phyloP scores from a whole-genome alignment of 2,113 vertebrate genomes.

The Grantiella picta region DNA sequence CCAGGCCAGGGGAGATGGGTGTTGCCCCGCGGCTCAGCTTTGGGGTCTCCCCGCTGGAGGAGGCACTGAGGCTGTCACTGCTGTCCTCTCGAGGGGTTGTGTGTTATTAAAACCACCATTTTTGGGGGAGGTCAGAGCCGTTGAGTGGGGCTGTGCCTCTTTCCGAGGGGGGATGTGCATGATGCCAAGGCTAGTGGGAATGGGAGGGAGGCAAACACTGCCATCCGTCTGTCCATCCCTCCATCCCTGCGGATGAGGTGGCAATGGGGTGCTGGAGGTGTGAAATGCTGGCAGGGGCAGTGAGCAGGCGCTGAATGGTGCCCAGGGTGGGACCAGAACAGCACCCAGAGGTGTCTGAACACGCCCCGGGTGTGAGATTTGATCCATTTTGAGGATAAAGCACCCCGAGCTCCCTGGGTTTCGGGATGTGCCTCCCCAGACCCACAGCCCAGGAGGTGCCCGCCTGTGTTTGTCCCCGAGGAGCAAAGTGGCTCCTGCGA shows the following conservation, averaged over 20 bases:
- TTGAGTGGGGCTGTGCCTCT: neutral
- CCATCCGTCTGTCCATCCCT: neutral
- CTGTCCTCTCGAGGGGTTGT: neutral
- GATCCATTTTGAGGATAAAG: neutral
- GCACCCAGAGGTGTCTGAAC: neutral
- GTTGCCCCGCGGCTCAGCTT: fast-evolving
- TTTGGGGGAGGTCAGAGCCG: neutral
- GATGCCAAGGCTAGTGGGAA: fast-evolving
- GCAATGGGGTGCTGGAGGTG: fast-evolving
- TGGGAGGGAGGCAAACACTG: neutral
- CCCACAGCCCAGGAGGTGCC: fast-evolving
- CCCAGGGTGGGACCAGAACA: neutral
- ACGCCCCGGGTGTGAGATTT: fast-evolving
- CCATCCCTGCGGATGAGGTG: neutral
- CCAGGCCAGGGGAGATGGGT: fast-evolving
- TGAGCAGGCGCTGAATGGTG: neutral
- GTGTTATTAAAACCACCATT: neutral
- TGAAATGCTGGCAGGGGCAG: neutral
- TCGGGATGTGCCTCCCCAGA: neutral
- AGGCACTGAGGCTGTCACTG: neutral
- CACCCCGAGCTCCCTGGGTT: neutral
- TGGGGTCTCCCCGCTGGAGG: neutral
- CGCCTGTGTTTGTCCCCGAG: neutral
- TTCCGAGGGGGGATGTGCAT: fast-evolving
- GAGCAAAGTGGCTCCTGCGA: neutral